These are phyloP conservation scores for Neosilurus mollespiculum DNA, from an alignment of 2,797 vertebrate species.

Conservation along the genomic window DNA sequence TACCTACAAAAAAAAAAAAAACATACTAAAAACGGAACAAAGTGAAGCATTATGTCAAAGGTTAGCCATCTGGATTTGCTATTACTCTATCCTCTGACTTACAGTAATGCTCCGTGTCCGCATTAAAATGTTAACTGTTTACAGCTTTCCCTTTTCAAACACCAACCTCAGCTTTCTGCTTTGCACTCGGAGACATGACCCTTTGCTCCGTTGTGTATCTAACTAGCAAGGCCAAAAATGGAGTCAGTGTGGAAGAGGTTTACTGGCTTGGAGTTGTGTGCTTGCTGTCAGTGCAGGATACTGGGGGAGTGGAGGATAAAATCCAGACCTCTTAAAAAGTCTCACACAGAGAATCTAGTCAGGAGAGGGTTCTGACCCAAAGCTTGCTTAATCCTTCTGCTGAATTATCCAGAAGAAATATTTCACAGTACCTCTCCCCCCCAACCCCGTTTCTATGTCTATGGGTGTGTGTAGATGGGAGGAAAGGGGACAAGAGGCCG, in stretches of 20 bases:
- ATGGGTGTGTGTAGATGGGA: constrained; percentile 15
- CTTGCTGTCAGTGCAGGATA: constrained; percentile 39
- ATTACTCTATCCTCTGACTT: constrained; percentile 39
- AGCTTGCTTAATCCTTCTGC: constrained; percentile 54
- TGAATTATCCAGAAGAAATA: constrained; percentile 53
- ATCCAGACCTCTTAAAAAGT: constrained; percentile 56
- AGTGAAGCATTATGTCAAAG: constrained; percentile 38
- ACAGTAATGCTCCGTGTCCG: constrained; percentile 38
- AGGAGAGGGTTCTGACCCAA: constrained; percentile 50
- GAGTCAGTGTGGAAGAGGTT: constrained; percentile 47
- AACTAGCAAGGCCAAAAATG: constrained; percentile 51
- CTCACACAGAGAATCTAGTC: constrained; percentile 47
- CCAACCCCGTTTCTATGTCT: constrained; percentile 17
- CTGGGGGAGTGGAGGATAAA: constrained; percentile 47
- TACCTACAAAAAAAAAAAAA: constrained; percentile 18
- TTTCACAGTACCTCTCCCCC: constrained; percentile 32
- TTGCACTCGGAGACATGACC: constrained; percentile 36
- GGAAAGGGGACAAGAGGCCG: constrained; percentile 42
- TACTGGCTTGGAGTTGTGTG: constrained; percentile 43
- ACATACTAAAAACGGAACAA: constrained; percentile 24
- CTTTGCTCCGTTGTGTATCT: constrained; percentile 49
- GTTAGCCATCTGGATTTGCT: constrained; percentile 51
- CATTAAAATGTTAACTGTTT: constrained; percentile 42
- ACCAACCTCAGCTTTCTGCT: constrained; percentile 27
- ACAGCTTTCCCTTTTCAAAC: constrained; percentile 42